phyloP scores from a whole-genome alignment of 2,113 vertebrate genomes.

The Psilopsiagon aurifrons region DNA sequence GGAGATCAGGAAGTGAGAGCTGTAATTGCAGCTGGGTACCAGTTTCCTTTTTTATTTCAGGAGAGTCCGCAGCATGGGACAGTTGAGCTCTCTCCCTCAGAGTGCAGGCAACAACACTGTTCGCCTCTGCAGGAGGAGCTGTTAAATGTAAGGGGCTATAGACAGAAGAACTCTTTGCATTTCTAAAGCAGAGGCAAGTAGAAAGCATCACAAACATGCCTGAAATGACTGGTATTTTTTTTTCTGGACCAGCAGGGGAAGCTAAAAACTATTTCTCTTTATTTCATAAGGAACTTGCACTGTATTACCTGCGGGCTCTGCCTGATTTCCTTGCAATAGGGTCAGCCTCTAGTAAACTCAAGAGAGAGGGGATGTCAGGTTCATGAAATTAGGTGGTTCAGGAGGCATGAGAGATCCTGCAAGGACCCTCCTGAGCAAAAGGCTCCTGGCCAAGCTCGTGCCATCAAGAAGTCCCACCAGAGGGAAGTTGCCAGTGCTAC shows the following conservation, averaged over 20 bases:
- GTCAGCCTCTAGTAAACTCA: neutral
- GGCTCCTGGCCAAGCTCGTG: neutral
- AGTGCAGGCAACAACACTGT: neutral
- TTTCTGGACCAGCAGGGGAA: neutral
- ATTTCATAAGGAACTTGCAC: neutral
- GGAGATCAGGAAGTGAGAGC: constrained; percentile 38
- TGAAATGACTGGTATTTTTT: neutral
- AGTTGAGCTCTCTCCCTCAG: neutral
- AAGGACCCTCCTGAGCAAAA: neutral
- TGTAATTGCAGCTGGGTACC: constrained; percentile 55
- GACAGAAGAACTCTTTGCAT: neutral
- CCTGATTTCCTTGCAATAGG: neutral
- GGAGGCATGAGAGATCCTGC: neutral
- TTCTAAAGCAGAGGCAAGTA: neutral
- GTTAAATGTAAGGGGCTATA: neutral
- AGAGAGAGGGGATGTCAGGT: neutral
- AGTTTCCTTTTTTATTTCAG: constrained; percentile 44
- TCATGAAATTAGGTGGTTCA: neutral
- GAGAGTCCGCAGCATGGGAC: neutral
- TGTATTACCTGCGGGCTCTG: neutral
- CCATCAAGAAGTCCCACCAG: neutral
- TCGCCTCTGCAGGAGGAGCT: neutral
- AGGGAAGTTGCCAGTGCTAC: neutral
- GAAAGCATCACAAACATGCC: neutral
- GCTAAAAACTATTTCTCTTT: neutral